These are phyloP conservation scores for Lepidurus arcticus DNA, from an alignment of 1,140 invertebrate genomes.

Conservation along the genomic window DNA sequence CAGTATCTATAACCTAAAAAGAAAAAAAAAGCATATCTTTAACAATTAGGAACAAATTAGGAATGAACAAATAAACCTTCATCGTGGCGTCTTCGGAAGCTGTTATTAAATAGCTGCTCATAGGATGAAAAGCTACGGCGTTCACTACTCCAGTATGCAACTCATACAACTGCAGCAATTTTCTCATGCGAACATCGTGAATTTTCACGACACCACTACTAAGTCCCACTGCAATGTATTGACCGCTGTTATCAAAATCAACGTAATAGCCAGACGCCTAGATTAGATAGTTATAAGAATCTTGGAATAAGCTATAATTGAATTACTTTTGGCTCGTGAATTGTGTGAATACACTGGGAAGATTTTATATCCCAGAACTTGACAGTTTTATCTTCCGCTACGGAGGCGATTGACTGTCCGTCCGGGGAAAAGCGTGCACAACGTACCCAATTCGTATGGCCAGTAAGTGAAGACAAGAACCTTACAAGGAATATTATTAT, in stretches of 20 bases:
- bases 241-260: constrained; percentile 73
- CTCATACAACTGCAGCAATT: constrained; percentile 75
- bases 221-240: constrained; percentile 67
- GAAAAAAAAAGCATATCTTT: constrained; percentile 16
- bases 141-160: constrained; percentile 64
- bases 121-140: constrained; percentile 65
- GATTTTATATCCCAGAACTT: constrained; percentile 63
- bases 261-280: constrained; percentile 46
- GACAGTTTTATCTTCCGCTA: constrained; percentile 79
- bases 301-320: background rate
- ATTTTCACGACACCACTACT: constrained; percentile 69
- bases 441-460: constrained; percentile 82
- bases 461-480: constrained; percentile 69
- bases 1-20: constrained; percentile 64
- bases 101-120: constrained; percentile 60
- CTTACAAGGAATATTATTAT: constrained; percentile 42
- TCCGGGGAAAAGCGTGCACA: constrained; percentile 73
- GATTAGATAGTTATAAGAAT: constrained; percentile 34
- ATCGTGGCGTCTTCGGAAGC: constrained; percentile 62
- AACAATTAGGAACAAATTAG: constrained; percentile 28
- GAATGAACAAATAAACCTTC: constrained; percentile 33
- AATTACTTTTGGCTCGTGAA: constrained; percentile 58
- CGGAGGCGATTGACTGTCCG: constrained; percentile 69
- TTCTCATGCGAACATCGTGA: constrained; percentile 70
- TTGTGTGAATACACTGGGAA: constrained; percentile 66